These are phyloP conservation scores for Corydoras maculifer DNA, from an alignment of 2,113 vertebrate species.

Conservation along the genomic window DNA sequence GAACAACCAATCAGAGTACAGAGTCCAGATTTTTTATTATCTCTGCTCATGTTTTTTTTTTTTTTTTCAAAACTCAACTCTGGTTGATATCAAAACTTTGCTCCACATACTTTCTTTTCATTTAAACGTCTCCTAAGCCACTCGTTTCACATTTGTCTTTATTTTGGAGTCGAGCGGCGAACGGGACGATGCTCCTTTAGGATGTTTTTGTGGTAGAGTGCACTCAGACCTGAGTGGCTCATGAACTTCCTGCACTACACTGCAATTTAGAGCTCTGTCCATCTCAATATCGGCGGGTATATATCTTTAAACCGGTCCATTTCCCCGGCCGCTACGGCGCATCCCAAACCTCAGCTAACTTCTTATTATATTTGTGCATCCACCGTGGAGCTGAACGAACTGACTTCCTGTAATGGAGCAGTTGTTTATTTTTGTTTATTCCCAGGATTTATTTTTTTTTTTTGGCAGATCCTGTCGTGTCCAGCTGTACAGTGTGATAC, in stretches of 20 bases:
- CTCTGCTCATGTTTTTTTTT: no score
- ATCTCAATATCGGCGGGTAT: constrained; percentile 55
- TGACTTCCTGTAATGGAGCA: constrained; percentile 56
- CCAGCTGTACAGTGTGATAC: constrained; percentile 1
- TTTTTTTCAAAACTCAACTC: no score
- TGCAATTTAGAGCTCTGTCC: constrained; percentile 57
- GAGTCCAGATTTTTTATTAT: no score
- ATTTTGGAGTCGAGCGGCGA: no score
- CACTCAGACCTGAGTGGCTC: constrained; percentile 28
- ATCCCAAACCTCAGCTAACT: constrained; percentile 45
- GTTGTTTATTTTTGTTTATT: constrained; percentile 33
- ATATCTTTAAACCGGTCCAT: constrained; percentile 59
- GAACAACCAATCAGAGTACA: no score
- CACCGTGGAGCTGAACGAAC: constrained; percentile 53
- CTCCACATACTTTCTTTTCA: no score
- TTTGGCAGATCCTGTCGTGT: constrained; percentile 7
- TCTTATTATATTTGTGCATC: constrained; percentile 68
- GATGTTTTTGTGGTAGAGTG: constrained; percentile 3
- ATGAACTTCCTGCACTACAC: constrained; percentile 33
- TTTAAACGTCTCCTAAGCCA: no score
- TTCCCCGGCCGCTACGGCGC: constrained; percentile 47
- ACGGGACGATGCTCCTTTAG: no score
- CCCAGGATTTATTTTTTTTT: background rate
- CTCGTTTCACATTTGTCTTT: no score
- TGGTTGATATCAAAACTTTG: no score